Conservation (phyloP, 1,140 invertebrate genomes). For the Polypedilum pembai region DNA sequence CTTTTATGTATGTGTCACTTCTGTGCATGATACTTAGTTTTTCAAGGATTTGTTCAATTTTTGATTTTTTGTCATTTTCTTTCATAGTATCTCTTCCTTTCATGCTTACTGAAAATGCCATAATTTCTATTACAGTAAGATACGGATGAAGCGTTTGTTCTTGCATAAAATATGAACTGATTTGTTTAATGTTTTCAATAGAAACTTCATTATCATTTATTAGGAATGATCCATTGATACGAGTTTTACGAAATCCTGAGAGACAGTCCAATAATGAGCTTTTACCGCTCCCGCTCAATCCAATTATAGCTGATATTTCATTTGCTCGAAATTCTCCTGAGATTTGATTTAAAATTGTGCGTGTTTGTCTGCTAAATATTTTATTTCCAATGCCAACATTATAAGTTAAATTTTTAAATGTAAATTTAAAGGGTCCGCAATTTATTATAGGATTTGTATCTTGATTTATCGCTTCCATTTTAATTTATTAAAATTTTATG, state of each 20-base stretch:
- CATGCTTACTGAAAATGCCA: slow-evolving; percentile 54
- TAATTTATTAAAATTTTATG: too few relatives aligned
- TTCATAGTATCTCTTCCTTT: slow-evolving; percentile 43
- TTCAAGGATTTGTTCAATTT: slow-evolving; percentile 52
- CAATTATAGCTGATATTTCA: slow-evolving; percentile 65
- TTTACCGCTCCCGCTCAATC: slow-evolving; percentile 76
- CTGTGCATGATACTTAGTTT: slow-evolving; percentile 53
- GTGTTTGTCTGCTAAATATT: background rate
- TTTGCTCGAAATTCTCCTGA: slow-evolving; percentile 52
- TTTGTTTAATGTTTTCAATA: slow-evolving; percentile 55
- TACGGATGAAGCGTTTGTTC: slow-evolving; percentile 57
- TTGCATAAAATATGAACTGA: slow-evolving; percentile 61
- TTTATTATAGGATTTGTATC: too few relatives aligned
- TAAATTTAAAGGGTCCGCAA: too few relatives aligned
- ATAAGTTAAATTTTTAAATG: too few relatives aligned
- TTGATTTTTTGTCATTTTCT: slow-evolving; percentile 31
- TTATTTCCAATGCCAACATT: too few relatives aligned
- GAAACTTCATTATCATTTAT: slow-evolving; percentile 68
- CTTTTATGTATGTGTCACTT: slow-evolving; percentile 54
- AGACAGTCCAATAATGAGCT: slow-evolving; percentile 66
- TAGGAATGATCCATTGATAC: slow-evolving; percentile 55
- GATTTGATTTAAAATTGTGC: slow-evolving; percentile 50
- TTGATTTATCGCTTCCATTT: too few relatives aligned
- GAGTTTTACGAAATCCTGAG: slow-evolving; percentile 40
- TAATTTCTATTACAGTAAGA: slow-evolving; percentile 55